Percentiles rank a stretch among this genome's conserved stretches.
Conservation (phyloP, 2,888 invertebrate species). For the Drosophila neutralis region DNA sequence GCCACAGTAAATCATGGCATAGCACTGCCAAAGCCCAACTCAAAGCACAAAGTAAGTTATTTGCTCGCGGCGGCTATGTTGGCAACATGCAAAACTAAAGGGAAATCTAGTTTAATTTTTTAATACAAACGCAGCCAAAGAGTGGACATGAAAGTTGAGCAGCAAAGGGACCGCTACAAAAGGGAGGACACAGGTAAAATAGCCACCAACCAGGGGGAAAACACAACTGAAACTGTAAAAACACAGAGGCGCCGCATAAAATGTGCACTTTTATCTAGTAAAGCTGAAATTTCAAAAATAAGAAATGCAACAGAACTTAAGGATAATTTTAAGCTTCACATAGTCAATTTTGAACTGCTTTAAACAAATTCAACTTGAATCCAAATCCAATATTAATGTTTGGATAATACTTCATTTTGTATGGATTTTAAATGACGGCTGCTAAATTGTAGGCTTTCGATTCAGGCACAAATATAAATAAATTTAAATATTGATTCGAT, state of each 20-base stretch:
- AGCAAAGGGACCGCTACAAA: neutral
- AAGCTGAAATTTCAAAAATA: no score
- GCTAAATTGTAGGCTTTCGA: neutral
- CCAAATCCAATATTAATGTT: neutral
- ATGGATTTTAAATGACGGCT: neutral
- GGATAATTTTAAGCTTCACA: neutral
- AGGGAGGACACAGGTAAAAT: conserved; percentile 7
- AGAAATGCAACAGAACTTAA: neutral
- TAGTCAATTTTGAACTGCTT: neutral
- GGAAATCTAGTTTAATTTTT: conserved; percentile 81
- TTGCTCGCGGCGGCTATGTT: conserved; percentile 62
- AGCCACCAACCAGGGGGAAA: conserved; percentile 1
- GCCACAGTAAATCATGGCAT: conserved; percentile 14
- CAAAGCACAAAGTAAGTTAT: conserved; percentile 68
- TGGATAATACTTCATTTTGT: neutral
- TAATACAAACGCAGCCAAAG: conserved; percentile 70
- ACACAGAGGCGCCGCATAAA: conserved; percentile 11
- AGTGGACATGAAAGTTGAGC: conserved; percentile 31
- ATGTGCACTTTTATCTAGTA: no score
- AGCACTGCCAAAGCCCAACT: conserved; percentile 30
- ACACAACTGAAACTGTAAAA: neutral
- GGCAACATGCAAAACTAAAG: conserved; percentile 72
- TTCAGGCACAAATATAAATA: neutral
- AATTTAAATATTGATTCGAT: no score
- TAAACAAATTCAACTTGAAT: neutral